phyloP scores from a whole-genome alignment of 1,140 invertebrate species.

The Diorhabda sublineata region DNA sequence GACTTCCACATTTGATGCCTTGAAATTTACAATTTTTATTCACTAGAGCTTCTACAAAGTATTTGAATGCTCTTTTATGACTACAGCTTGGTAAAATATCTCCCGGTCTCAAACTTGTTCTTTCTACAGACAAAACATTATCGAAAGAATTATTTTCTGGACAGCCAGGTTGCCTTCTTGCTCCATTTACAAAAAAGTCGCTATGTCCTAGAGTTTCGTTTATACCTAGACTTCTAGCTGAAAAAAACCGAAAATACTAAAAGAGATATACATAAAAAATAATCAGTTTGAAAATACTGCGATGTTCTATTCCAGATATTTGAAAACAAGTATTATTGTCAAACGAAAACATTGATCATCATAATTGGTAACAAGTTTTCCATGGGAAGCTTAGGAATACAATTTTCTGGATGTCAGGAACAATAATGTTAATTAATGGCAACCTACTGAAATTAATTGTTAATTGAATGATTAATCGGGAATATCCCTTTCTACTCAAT shows the following conservation, averaged over 20 bases:
- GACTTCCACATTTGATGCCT: constrained; percentile 35
- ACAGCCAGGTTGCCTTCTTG: constrained; percentile 40
- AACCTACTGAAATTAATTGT: too few species aligned
- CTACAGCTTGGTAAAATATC: constrained; percentile 42
- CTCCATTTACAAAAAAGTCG: constrained; percentile 42
- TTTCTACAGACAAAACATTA: constrained; percentile 31
- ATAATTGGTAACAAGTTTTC: too few species aligned
- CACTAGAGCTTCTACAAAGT: constrained; percentile 40
- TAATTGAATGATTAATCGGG: too few species aligned
- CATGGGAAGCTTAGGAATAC: too few species aligned
- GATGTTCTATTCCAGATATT: too few species aligned
- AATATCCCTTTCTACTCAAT: too few species aligned
- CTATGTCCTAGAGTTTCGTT: constrained; percentile 35
- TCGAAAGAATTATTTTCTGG: constrained; percentile 28
- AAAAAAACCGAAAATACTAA: background rate
- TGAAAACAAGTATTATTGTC: too few species aligned
- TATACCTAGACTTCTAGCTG: constrained; percentile 39
- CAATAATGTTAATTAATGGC: too few species aligned
- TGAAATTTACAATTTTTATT: constrained; percentile 38
- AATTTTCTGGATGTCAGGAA: too few species aligned
- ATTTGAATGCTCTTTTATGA: constrained; percentile 44
- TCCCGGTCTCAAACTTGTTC: constrained; percentile 34
- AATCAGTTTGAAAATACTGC: too few species aligned
- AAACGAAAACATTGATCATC: too few species aligned
- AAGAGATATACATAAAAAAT: too few species aligned